A percentile compares a stretch with the other conserved stretches of the same genome.
These are phyloP conservation scores for Heliconius nattereri DNA, from an alignment of 1,140 invertebrate species.

Conservation along the genomic window DNA sequence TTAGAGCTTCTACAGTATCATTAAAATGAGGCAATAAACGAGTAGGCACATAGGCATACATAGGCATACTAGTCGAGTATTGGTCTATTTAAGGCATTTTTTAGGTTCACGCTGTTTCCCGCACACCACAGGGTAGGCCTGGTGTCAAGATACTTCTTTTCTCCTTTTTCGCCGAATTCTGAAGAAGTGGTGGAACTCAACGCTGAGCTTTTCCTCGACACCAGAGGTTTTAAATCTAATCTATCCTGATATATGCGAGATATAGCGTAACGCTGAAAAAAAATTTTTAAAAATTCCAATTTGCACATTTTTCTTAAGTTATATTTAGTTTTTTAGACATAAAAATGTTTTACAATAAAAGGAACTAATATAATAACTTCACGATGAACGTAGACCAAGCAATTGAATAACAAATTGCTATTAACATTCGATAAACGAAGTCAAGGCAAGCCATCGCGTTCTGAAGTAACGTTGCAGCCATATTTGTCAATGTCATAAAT, in stretches of 20 bases:
- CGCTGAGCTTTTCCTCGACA: no score
- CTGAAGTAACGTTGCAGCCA: constrained; percentile 17
- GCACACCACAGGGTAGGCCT: no score
- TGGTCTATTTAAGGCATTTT: background rate
- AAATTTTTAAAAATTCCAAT: no score
- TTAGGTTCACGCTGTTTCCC: no score
- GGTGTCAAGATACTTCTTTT: no score
- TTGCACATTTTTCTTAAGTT: background rate
- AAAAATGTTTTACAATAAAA: background rate
- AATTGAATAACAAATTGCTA: constrained; percentile 50
- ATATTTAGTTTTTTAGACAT: background rate
- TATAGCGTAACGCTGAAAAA: no score
- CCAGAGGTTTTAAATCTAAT: no score
- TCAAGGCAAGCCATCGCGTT: constrained; percentile 47
- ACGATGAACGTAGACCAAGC: background rate
- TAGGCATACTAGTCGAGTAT: background rate
- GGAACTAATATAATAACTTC: background rate
- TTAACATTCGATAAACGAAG: constrained; percentile 55
- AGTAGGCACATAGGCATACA: background rate
- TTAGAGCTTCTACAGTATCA: background rate
- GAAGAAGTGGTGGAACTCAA: no score
- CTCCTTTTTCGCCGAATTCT: no score
- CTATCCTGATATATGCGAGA: no score
- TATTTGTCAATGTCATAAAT: constrained; percentile 2
- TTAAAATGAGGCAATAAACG: background rate